phyloP scores from a whole-genome alignment of 2,113 vertebrate genomes.

The Heliornis fulica region DNA sequence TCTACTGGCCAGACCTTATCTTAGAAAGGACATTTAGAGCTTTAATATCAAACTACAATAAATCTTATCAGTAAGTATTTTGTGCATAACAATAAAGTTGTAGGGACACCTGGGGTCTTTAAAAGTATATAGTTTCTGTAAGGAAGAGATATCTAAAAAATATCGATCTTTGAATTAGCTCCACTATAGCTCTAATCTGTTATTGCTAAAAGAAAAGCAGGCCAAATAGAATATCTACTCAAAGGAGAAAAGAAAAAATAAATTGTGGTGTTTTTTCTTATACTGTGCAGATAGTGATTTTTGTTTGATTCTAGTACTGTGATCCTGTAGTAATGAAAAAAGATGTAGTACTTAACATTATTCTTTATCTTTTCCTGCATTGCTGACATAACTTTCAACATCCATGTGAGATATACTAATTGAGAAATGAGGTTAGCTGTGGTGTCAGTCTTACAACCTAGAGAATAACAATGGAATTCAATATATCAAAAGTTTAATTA shows the following conservation, averaged over 20 bases:
- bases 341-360: neutral
- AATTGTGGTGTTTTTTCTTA: too few species aligned
- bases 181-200: neutral
- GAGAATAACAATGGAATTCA: conserved; percentile 20
- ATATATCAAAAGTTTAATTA: neutral
- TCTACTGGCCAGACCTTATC: neutral
- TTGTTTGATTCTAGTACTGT: neutral
- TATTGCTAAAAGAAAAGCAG: neutral
- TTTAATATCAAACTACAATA: neutral
- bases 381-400: conserved; percentile 6
- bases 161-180: neutral
- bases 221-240: neutral
- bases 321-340: neutral
- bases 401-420: neutral
- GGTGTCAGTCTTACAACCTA: neutral
- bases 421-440: neutral
- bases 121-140: neutral
- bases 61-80: neutral
- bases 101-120: neutral
- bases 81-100: neutral
- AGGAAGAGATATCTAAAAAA: neutral
- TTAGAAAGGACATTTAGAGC: neutral
- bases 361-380: conserved; percentile 33
- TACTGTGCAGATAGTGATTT: neutral
- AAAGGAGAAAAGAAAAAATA: too few species aligned